Percentiles rank a stretch among this genome's conserved stretches.
These are phyloP conservation scores for Caenorhabditis uteleia DNA, from an alignment of 2,888 invertebrate species.

Conservation along the genomic window DNA sequence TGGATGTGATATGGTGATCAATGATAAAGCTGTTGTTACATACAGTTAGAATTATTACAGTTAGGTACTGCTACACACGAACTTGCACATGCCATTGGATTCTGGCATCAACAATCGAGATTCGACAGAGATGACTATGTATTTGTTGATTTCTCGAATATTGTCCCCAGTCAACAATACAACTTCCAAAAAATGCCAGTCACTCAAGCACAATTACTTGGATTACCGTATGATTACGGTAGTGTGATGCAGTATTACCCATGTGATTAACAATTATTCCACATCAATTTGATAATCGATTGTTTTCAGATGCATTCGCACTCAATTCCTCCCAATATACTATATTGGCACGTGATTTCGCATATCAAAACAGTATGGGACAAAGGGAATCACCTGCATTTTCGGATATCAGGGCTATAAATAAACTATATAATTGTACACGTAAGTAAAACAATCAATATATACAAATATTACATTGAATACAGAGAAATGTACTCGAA, in stretches of 20 bases:
- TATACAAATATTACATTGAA: background rate
- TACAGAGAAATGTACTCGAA: slow-evolving; percentile 14
- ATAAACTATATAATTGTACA: slow-evolving; percentile 36
- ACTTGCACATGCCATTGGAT: slow-evolving; percentile 42
- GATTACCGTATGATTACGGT: slow-evolving; percentile 43
- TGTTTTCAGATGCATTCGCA: slow-evolving; percentile 47
- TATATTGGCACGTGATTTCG: slow-evolving; percentile 23
- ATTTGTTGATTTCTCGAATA: slow-evolving; percentile 37
- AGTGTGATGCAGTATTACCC: slow-evolving; percentile 54
- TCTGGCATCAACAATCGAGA: slow-evolving; percentile 43
- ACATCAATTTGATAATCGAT: background rate
- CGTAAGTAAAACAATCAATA: slow-evolving; percentile 8
- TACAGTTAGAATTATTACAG: slow-evolving; percentile 19
- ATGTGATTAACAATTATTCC: slow-evolving; percentile 8
- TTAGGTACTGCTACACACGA: slow-evolving; percentile 45
- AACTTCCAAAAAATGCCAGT: slow-evolving; percentile 42
- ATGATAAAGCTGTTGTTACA: background rate
- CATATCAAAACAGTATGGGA: slow-evolving; percentile 44
- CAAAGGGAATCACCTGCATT: slow-evolving; percentile 43
- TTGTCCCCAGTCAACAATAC: slow-evolving; percentile 26
- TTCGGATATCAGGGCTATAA: slow-evolving; percentile 42
- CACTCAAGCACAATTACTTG: slow-evolving; percentile 24
- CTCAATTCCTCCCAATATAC: slow-evolving; percentile 26
- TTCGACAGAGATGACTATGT: slow-evolving; percentile 42
- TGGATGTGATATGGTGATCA: slow-evolving; percentile 36